Evolutionary conservation across 2,797 vertebrate species (phyloP).

Genomic region (Ceryle rudis): DNA sequence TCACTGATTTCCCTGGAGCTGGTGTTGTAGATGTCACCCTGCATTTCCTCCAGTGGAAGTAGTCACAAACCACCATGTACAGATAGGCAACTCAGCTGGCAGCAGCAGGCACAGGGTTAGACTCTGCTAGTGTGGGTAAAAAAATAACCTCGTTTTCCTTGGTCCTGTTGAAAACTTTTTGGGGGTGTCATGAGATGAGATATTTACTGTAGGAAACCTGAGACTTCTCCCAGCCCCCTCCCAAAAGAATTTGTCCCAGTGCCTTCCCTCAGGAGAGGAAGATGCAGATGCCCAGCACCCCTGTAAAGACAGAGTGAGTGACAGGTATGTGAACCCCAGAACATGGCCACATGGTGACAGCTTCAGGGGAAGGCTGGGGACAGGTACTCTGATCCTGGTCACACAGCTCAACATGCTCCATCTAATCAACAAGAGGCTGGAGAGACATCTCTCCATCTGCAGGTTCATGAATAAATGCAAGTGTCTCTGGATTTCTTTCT

Average conservation of each 20-base stretch:
- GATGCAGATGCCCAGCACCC: neutral
- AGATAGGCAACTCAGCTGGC: neutral
- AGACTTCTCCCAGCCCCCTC: neutral
- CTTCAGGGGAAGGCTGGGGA: neutral
- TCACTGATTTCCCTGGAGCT: neutral
- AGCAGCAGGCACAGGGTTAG: neutral
- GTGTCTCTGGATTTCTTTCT: neutral
- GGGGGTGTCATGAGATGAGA: neutral
- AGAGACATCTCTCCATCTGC: neutral
- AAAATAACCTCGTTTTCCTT: neutral
- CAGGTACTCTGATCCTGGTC: neutral
- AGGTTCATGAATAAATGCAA: neutral
- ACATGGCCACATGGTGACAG: neutral
- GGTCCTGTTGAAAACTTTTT: neutral
- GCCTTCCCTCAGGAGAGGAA: neutral
- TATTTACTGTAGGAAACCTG: neutral
- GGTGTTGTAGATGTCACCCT: neutral
- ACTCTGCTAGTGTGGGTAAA: neutral
- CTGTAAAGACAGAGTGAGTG: rapidly evolving
- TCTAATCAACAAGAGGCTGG: neutral
- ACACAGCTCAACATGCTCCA: neutral
- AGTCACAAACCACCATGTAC: neutral
- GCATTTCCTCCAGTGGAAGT: neutral
- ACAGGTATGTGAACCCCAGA: neutral
- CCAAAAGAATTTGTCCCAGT: neutral